Percentiles rank a stretch among this genome's conserved stretches.
phyloP scores from a whole-genome alignment of 2,113 vertebrate species.

The Aix galericulata region DNA sequence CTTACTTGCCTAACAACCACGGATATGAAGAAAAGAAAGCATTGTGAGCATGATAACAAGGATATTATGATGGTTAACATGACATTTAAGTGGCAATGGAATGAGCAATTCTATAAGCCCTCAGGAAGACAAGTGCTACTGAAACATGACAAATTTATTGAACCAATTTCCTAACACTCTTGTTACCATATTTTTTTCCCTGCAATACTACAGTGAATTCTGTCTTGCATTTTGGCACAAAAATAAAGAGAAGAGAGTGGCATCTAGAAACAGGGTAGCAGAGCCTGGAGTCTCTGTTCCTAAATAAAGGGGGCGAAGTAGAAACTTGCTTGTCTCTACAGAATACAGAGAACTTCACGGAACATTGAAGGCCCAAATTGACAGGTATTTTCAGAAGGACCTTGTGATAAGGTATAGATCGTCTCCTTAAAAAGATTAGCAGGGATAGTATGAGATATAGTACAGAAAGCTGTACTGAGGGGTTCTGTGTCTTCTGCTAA shows the following conservation, averaged over 20 bases:
- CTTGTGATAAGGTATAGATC: background rate
- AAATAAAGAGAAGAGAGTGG: background rate
- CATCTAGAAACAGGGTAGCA: background rate
- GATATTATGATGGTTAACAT: background rate
- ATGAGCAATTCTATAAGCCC: conserved; percentile 22
- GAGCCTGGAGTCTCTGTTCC: background rate
- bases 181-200: background rate
- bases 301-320: background rate
- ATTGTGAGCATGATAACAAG: conserved; percentile 31
- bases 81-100: background rate
- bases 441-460: no score
- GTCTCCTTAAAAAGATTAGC: background rate
- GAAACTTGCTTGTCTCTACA: background rate
- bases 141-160: conserved; percentile 18
- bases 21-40: conserved; percentile 7
- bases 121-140: conserved; percentile 36
- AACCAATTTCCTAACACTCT: background rate
- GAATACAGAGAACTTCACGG: background rate
- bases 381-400: background rate
- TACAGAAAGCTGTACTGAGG: background rate
- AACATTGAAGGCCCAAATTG: background rate
- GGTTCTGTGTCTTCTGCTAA: background rate
- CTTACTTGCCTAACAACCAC: background rate
- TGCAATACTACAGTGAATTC: background rate
- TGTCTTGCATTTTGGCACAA: background rate